These are phyloP conservation scores for Thalassaphorura encarpata DNA, from an alignment of 1,140 invertebrate species.

Conservation along the genomic window DNA sequence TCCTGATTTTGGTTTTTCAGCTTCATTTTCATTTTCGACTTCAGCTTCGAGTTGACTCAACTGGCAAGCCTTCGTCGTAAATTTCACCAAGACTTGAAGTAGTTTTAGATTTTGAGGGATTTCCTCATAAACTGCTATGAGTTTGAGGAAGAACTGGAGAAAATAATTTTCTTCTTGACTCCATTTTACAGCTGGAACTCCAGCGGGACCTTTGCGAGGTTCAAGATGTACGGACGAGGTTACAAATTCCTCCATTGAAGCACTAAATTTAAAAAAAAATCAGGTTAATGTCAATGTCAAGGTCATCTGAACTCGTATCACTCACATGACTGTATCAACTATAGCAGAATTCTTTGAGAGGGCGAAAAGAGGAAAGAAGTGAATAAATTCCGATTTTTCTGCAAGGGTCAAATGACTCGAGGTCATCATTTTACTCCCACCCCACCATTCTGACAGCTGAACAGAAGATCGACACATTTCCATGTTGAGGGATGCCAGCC, in stretches of 20 bases:
- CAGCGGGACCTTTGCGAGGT: no score
- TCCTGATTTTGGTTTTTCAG: background rate
- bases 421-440: constrained; percentile 2
- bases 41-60: background rate
- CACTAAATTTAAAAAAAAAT: constrained; percentile 2
- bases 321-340: constrained; percentile 10
- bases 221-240: no score
- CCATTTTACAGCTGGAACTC: no score
- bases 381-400: constrained; percentile 20
- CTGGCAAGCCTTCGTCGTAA: background rate
- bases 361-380: constrained; percentile 18
- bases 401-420: constrained; percentile 9
- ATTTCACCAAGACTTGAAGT: background rate
- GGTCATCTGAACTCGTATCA: background rate
- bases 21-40: background rate
- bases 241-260: no score
- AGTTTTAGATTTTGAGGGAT: constrained; percentile 1
- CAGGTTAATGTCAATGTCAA: background rate
- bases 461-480: constrained; percentile 9
- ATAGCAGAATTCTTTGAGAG: constrained; percentile 12
- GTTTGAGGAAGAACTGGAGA: constrained; percentile 1
- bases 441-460: constrained; percentile 23
- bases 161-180: constrained; percentile 16
- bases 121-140: constrained; percentile 13
- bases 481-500: constrained; percentile 17